Base-by-base conservation (phyloP, 2,888 invertebrate genomes). In the Pachydiplax longipennis region DNA sequence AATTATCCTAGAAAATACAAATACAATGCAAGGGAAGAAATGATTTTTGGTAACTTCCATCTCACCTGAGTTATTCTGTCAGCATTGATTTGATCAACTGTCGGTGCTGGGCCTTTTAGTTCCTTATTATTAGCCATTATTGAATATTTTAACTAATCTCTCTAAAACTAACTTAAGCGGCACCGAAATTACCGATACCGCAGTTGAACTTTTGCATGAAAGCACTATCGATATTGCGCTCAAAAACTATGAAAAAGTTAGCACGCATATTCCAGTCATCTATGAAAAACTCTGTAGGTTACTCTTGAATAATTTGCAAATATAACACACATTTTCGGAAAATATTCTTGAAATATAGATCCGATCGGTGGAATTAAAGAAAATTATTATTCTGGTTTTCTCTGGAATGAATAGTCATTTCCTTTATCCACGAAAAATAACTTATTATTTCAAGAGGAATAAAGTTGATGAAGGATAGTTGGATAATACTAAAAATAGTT, bases 71-170 rank as follows among this genome's bases (percentile, higher is more conserved):
- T 98, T 92, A 99, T 97, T 93, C 97, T 95, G 93, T 99, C 99
- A 0, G 97, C 95, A 94, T 98, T 98, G 91, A 99, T 98, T 94
- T 99, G 98, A 91, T 98, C 97, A 48, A 98, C 96, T 0, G 98
- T 98, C 22, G 97, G 97, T 87, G 96, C 95, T 22, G 96, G 95
- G 93, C 94, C 94, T 91, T 94, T 94, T 2, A 87, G 58, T 37
- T 58, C 31, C 53, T 87, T 87, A 87, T 37, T 87, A 37, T 87
- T 87, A 22, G 87, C 87, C 87, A 87, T 87, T 37, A 53, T 58
- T 61, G 6, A 10, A 22, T 37, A 37, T 12, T 35, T 81, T 81
- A 81, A 35, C 37, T 22, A 40, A 81, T 12, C 13, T 35, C 3
- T 22, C 15, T 15, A 81, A 40, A 22, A 87, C 22, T 40, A 37